Conservation (phyloP, 2,888 invertebrate genomes). For the Netelia fuscicornis region DNA sequence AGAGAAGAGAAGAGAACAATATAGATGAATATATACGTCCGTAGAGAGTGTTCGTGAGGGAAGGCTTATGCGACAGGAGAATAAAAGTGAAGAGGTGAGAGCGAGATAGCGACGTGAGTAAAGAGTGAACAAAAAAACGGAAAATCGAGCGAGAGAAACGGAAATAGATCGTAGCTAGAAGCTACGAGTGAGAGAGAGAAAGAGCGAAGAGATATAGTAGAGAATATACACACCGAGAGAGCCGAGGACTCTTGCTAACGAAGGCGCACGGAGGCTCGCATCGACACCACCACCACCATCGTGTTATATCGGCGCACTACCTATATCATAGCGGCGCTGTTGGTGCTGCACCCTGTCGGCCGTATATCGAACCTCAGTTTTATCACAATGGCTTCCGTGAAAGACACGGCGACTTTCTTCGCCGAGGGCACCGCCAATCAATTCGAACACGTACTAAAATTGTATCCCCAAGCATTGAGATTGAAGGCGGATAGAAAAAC, state of each 20-base stretch:
- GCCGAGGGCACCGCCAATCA: constrained; percentile 94
- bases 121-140: background rate
- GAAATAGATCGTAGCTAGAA: constrained; percentile 31
- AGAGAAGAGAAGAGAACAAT: constrained; percentile 14
- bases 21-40: constrained; percentile 7
- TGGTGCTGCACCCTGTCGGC: constrained; percentile 77
- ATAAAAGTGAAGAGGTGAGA: constrained; percentile 5
- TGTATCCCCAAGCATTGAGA: constrained; percentile 96
- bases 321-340: constrained; percentile 17
- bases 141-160: constrained; percentile 29
- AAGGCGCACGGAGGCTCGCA: constrained; percentile 38
- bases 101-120: constrained; percentile 5
- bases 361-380: constrained; percentile 75
- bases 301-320: constrained; percentile 28
- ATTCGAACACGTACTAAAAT: constrained; percentile 94
- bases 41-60: constrained; percentile 17
- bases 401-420: constrained; percentile 97
- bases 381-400: constrained; percentile 93
- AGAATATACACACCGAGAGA: constrained; percentile 14
- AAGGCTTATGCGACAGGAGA: constrained; percentile 30
- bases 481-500: constrained; percentile 95
- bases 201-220: constrained; percentile 10
- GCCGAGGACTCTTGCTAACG: constrained; percentile 19
- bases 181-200: constrained; percentile 14
- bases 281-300: constrained; percentile 36